Percentiles rank a stretch among this genome's conserved stretches.
These are phyloP conservation scores for Abscondita cerata DNA, from an alignment of 2,888 invertebrate species.

Conservation along the genomic window DNA sequence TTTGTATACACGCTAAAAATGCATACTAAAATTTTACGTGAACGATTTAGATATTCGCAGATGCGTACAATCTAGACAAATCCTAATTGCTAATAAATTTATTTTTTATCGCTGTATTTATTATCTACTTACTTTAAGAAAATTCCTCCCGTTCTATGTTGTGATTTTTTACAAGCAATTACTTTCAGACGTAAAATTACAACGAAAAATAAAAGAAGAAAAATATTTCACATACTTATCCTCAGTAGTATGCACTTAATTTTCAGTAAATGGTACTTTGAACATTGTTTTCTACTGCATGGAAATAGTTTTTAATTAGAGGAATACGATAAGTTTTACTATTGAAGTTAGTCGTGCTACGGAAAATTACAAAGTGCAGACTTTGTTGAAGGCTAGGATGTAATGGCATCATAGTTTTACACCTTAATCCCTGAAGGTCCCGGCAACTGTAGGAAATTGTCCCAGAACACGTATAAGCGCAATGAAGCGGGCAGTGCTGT, in stretches of 20 bases:
- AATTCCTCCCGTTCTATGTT: conserved; percentile 33
- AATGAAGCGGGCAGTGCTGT: conserved; percentile 49
- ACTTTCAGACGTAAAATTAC: conserved; percentile 32
- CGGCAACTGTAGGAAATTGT: conserved; percentile 53
- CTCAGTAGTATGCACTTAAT: too few relatives aligned
- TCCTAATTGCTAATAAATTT: too few relatives aligned
- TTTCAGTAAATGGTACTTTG: too few relatives aligned
- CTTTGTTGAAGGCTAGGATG: conserved; percentile 35
- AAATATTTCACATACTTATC: too few relatives aligned
- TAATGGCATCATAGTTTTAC: conserved; percentile 50
- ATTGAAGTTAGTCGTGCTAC: too few relatives aligned
- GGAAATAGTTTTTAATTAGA: too few relatives aligned
- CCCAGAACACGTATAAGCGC: conserved; percentile 53
- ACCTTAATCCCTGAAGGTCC: conserved; percentile 52
- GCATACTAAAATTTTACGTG: too few relatives aligned
- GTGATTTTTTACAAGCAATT: conserved; percentile 29
- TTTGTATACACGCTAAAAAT: too few relatives aligned
- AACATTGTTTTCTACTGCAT: too few relatives aligned
- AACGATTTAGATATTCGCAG: not conserved
- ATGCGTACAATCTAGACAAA: conserved; percentile 13
- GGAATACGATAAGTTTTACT: too few relatives aligned
- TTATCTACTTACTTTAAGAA: conserved; percentile 2
- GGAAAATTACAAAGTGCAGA: conserved; percentile 24
- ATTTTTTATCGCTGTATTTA: too few relatives aligned
- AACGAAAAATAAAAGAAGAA: conserved; percentile 5